Evolutionary conservation across 2,888 invertebrate genomes (phyloP).

Genomic region (Oasisia sp.): DNA sequence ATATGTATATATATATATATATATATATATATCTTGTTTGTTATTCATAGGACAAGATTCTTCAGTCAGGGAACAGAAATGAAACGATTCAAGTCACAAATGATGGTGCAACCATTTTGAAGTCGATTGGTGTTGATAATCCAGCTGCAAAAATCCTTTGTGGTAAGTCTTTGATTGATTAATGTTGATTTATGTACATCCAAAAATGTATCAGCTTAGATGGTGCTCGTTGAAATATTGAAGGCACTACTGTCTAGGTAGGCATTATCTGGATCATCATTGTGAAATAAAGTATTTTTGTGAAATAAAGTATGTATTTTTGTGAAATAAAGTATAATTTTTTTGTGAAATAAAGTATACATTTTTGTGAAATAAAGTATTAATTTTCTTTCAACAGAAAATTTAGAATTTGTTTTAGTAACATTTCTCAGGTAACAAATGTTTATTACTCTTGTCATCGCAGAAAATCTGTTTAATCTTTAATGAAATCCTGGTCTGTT

Average conservation of each 20-base stretch:
- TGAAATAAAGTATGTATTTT: no score
- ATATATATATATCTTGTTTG: neutral
- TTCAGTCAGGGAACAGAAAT: conserved; percentile 61
- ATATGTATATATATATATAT: no score
- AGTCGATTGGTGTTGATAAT: conserved; percentile 96
- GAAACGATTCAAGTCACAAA: conserved; percentile 91
- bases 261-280: no score
- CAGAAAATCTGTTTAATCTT: neutral
- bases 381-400: no score
- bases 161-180: conserved; percentile 58
- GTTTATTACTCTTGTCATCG: neutral
- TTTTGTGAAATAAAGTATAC: no score
- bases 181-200: neutral
- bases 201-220: neutral
- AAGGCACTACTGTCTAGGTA: neutral
- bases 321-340: no score
- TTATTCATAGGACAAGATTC: conserved; percentile 69
- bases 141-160: conserved; percentile 98
- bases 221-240: neutral
- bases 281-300: no score
- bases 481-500: neutral
- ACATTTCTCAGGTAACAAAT: neutral
- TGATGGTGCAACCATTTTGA: conserved; percentile 98
- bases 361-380: no score
- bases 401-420: no score